Evolutionary conservation across 2,888 invertebrate species (phyloP), one percentile per base, ranked within the genome.

Genomic region (Perizoma flavofasciatum): DNA sequence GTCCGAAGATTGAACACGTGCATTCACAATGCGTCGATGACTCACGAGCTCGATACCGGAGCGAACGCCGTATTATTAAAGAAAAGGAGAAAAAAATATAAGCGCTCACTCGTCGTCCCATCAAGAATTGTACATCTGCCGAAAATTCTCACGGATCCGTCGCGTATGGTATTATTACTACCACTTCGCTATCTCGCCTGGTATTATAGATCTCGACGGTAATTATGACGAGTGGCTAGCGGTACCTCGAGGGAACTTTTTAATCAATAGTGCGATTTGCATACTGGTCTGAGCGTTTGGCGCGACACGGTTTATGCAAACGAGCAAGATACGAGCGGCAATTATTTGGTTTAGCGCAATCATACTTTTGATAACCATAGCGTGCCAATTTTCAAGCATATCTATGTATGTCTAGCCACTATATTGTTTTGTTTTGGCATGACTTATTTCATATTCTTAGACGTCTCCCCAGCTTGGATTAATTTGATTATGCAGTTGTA

Each of bases 101-200:
- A 89, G 86, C 87, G 89, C 79, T 88, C 87, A 82, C 86, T 86
- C 87, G 86, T 85, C 85, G 87, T 81, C 82, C 84, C 82, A 85
- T 87, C 88, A 88, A 90, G 89, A 90, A 91, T 90, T 91, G 91
- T 89, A 91, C 92, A 92, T 92, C 92, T 92, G 92, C 92, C 92
- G 88, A 91, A 92, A 92, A 82, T 92, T 92, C 92, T 92, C 92
- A 92, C 92, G 92, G 88, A 79, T 86, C 83, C 81, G 78, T 77
- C 81, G 74, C 77, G 83, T 82, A 83, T 83, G 84, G 85, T 89
- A 88, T 89, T 90, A 91, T 90, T 88, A 88, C 61, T 53, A 81
- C 84, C 77, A 83, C 81, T 83, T 78, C 71, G 80, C 83, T 84
- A 84, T 86, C 81, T 78, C 76, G 79, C 81, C 82, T 79, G 77